Evolutionary conservation across 2,888 invertebrate species (phyloP), one percentile per base, ranked within the genome.

Genomic region (Nineta flava): DNA sequence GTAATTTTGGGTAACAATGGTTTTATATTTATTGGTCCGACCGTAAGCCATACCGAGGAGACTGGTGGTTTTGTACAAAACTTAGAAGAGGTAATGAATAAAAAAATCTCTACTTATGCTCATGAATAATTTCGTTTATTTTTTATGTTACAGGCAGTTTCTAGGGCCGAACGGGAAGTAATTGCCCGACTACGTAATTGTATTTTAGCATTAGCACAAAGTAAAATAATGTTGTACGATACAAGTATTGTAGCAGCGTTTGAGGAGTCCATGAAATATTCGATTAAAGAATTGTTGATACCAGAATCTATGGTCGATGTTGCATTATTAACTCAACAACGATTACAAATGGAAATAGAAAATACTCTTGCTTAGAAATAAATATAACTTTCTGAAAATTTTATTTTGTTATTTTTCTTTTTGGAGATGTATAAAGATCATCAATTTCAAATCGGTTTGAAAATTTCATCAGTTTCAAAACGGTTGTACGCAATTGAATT

Each of bases 1-100:
- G 71, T 97, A 17, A 94, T 99, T 52, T 75, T 99, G 19, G 97
- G 97, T 7, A 94, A 93, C 63, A 96, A 97, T 66, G 99, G 99
- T 0, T 93, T 83, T 60, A 82, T 99, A 54, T 99, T 95, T 94
- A 83, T 97, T 51, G 83, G 83, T 51, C 86, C 91, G 0, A 75
- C 72, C 5, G 70, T 73, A 6, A 70, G 73, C 43, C 77, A 78
- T 48, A 78, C 78, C 26, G 77, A 81, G 53, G 75, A 75, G 42
- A 76, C 74, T 44, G 83, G 83, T 34, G 87, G 87, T 15, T 90
- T 87, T 61, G 76, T 80, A 1, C 83, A 87, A 60, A 83, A 87
- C 67, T 67, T 87, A 46, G 77, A 78, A 57, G 79, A 78, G 61
- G 73, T 73, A 60, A 41, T 15, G 47, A 26, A 7, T 6, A 2